A percentile compares a stretch with the other conserved stretches of the same genome.
Evolutionary conservation across 2,113 vertebrate genomes (phyloP).

Genomic region (Ibidorhyncha struthersii): DNA sequence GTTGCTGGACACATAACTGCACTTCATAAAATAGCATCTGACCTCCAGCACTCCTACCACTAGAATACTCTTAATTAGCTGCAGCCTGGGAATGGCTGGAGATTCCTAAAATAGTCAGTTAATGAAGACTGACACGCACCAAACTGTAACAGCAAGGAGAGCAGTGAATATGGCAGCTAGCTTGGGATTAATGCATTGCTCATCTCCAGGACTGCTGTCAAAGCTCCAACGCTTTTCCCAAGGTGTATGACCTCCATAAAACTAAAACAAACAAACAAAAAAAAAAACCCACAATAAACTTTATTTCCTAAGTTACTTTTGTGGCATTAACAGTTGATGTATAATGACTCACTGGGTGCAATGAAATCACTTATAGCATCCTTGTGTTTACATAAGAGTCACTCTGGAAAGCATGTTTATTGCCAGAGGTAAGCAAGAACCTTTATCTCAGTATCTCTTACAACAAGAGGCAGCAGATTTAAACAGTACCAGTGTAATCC

Average conservation of each 20-base stretch:
- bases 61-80: constrained; percentile 57
- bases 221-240: neutral
- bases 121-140: constrained; percentile 58
- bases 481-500: neutral
- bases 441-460: neutral
- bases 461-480: neutral
- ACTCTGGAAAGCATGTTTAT: neutral
- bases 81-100: constrained; percentile 19
- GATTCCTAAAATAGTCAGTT: constrained; percentile 39
- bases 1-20: constrained; percentile 54
- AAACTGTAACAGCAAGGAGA: neutral
- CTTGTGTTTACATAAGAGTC: neutral
- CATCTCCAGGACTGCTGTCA: neutral
- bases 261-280: neutral
- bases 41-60: constrained; percentile 44
- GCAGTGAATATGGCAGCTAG: constrained; percentile 14
- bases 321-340: neutral
- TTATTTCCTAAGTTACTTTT: neutral
- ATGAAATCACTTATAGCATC: neutral
- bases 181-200: neutral
- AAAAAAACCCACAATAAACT: neutral
- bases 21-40: constrained; percentile 57
- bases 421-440: constrained; percentile 41
- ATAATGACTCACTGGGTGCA: neutral
- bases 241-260: neutral